Percentiles rank a stretch among this genome's conserved stretches.
phyloP scores from a whole-genome alignment of 37 sponge, comb jelly and placozoan species.

The Cliona cf. orientalis region DNA sequence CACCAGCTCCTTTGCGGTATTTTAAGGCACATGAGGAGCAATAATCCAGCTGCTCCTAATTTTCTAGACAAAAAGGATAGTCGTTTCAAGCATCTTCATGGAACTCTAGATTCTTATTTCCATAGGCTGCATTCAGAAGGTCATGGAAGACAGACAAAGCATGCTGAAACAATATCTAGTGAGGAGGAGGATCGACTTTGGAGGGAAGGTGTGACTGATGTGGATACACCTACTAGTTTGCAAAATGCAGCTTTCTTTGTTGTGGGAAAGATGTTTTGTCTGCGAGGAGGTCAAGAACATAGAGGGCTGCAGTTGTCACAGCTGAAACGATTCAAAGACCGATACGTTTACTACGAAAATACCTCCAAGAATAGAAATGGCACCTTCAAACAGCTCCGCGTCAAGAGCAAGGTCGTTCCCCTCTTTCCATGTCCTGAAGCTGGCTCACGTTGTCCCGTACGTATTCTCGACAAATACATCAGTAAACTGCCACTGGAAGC shows the following conservation, averaged over 20 bases:
- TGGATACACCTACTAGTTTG: constrained; percentile 1
- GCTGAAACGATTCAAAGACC: background rate
- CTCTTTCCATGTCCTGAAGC: background rate
- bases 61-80: background rate
- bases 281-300: constrained; percentile 36
- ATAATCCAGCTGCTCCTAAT: background rate
- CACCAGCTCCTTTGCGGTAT: background rate
- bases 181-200: constrained; percentile 4
- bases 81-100: background rate
- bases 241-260: constrained; percentile 5
- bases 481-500: too few relatives aligned
- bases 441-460: constrained; percentile 5
- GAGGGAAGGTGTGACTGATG: constrained; percentile 11
- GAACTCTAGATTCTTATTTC: background rate
- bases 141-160: background rate
- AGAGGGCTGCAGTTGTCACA: constrained; percentile 9
- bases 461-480: constrained; percentile 1
- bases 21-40: background rate
- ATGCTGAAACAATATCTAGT: background rate
- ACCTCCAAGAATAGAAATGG: too few relatives aligned
- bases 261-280: constrained; percentile 11
- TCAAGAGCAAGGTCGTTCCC: constrained; percentile 14
- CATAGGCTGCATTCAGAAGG: background rate
- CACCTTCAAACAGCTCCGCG: constrained; percentile 1
- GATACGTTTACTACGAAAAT: background rate